These are phyloP conservation scores for Epirrhoe alternata DNA, from an alignment of 2,888 invertebrate species.

Conservation along the genomic window DNA sequence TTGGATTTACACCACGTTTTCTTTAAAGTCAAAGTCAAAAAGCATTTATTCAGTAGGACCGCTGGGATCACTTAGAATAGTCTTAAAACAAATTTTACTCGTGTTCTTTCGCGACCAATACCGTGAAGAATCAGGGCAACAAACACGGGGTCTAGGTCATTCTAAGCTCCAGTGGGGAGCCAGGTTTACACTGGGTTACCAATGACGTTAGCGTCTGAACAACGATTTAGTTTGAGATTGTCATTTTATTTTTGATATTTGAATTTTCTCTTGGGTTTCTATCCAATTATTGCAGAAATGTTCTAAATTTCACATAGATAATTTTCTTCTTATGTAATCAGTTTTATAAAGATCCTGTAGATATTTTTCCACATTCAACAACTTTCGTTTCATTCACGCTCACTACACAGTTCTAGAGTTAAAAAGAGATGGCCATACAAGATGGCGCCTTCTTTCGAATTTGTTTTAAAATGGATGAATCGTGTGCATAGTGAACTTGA, in stretches of 20 bases:
- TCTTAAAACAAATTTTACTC: no score
- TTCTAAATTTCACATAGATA: no score
- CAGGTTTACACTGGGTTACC: background rate
- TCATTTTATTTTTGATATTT: background rate
- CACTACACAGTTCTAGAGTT: background rate
- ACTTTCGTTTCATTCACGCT: background rate
- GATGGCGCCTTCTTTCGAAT: conserved; percentile 7
- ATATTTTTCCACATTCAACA: background rate
- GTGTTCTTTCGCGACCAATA: no score
- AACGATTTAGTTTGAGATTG: background rate
- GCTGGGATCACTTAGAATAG: no score
- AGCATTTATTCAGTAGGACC: no score
- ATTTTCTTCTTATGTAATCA: background rate
- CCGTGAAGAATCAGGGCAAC: no score
- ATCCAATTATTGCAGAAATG: background rate
- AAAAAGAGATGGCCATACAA: conserved; percentile 5
- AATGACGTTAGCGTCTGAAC: background rate
- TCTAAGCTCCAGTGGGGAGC: no score
- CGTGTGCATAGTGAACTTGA: conserved; percentile 11
- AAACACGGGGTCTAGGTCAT: no score
- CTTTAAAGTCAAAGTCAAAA: no score
- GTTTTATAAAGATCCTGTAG: background rate
- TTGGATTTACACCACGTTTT: no score
- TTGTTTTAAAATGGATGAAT: conserved; percentile 6
- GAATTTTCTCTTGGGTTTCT: background rate